These are phyloP conservation scores for Volucella inflata DNA, from an alignment of 2,888 invertebrate genomes.

Conservation along the genomic window DNA sequence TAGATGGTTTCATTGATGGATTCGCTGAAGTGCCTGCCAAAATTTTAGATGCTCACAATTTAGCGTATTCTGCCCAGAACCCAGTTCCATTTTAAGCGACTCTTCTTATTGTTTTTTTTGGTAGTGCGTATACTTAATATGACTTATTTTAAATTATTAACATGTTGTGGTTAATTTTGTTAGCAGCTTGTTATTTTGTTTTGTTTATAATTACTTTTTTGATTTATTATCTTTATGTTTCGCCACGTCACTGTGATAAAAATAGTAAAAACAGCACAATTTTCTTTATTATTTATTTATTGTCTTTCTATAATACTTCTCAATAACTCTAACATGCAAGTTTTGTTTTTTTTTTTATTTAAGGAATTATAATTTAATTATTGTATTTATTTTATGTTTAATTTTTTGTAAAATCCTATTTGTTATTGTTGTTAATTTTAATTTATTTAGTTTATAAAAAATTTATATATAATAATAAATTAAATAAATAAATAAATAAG, in stretches of 20 bases:
- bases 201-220: not conserved
- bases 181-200: constrained; percentile 5
- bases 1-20: constrained; percentile 83
- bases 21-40: constrained; percentile 84
- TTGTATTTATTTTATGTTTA: constrained; percentile 47
- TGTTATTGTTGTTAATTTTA: constrained; percentile 31
- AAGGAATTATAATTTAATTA: constrained; percentile 21
- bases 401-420: constrained; percentile 43
- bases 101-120: not conserved
- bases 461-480: constrained; percentile 17
- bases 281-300: constrained; percentile 22
- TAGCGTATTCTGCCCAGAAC: constrained; percentile 87
- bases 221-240: not conserved
- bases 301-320: constrained; percentile 3
- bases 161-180: constrained; percentile 17
- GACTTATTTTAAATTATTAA: constrained; percentile 36
- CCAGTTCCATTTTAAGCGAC: constrained; percentile 77
- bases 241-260: constrained; percentile 68
- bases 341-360: constrained; percentile 43
- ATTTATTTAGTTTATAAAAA: constrained; percentile 37
- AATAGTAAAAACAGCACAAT: constrained; percentile 38
- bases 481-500: constrained; percentile 53
- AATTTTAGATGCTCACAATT: constrained; percentile 85
- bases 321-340: constrained; percentile 43
- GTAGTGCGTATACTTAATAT: constrained; percentile 1